phyloP scores from a whole-genome alignment of 2,888 invertebrate genomes.

The Polia nebulosa region DNA sequence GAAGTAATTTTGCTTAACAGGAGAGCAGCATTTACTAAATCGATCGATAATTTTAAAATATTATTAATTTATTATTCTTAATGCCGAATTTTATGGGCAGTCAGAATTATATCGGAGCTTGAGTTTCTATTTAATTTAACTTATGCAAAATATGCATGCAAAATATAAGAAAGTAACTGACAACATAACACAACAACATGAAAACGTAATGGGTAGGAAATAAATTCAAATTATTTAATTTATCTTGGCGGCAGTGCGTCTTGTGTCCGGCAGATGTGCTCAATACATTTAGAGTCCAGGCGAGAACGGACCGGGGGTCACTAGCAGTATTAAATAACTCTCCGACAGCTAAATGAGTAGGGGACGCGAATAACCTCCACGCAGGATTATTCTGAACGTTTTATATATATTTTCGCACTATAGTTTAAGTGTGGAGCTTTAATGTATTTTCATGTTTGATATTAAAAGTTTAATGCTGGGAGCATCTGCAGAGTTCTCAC shows the following conservation, averaged over 20 bases:
- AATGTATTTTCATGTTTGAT: conserved; percentile 13
- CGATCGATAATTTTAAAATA: neutral
- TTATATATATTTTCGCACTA: conserved; percentile 46
- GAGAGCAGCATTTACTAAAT: neutral
- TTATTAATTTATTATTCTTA: neutral
- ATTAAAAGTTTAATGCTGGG: conserved; percentile 4
- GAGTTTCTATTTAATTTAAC: too few relatives aligned
- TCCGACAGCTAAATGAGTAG: conserved; percentile 90
- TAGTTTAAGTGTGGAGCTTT: conserved; percentile 29
- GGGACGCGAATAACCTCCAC: conserved; percentile 81
- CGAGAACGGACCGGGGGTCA: conserved; percentile 84
- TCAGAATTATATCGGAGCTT: too few relatives aligned
- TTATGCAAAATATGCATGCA: too few relatives aligned
- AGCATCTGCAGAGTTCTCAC: conserved; percentile 6
- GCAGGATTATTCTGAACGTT: conserved; percentile 72
- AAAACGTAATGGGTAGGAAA: conserved; percentile 59
- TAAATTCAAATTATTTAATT: conserved; percentile 82
- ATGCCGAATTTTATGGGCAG: neutral
- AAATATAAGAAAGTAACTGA: conserved; percentile 16
- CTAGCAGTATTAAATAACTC: conserved; percentile 90
- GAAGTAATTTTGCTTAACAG: neutral
- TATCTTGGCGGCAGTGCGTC: conserved; percentile 78
- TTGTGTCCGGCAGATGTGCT: conserved; percentile 87
- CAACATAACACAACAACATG: conserved; percentile 39
- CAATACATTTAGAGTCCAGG: conserved; percentile 85